These are phyloP conservation scores for Reticulitermes speratus DNA, from an alignment of 1,140 invertebrate genomes.

Conservation along the genomic window DNA sequence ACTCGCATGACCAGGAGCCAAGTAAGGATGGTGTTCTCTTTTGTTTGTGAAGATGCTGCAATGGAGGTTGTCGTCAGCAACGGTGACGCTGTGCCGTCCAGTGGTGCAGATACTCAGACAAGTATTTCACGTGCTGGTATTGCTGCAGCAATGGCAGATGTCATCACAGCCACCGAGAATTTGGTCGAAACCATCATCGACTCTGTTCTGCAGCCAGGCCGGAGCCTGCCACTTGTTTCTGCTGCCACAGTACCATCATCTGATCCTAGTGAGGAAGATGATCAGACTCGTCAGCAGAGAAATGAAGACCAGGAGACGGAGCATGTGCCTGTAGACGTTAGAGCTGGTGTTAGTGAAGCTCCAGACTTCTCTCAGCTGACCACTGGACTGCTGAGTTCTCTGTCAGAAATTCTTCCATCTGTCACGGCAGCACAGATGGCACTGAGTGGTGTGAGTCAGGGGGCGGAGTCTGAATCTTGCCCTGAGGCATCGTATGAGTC, in stretches of 20 bases:
- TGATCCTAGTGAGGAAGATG: neutral
- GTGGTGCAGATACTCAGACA: neutral
- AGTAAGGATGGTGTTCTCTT: no score
- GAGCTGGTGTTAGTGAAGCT: neutral
- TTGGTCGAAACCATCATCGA: slow-evolving; percentile 52
- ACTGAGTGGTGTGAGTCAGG: neutral
- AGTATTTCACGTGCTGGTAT: neutral
- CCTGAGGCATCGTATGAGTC: neutral
- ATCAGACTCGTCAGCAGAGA: neutral
- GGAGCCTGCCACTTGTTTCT: neutral
- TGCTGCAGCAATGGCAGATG: slow-evolving; percentile 28
- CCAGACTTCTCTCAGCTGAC: slow-evolving; percentile 22
- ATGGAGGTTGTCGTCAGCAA: neutral
- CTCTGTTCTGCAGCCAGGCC: slow-evolving; percentile 44
- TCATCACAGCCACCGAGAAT: slow-evolving; percentile 43
- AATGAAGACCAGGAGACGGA: slow-evolving; percentile 12
- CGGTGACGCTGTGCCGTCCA: neutral
- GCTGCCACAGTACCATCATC: neutral
- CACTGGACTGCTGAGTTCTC: slow-evolving; percentile 18
- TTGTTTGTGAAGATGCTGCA: neutral
- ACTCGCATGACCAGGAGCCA: no score
- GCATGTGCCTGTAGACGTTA: neutral
- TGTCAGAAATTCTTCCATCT: slow-evolving; percentile 21
- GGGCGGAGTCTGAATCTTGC: neutral
- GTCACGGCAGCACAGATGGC: slow-evolving; percentile 15